Base-by-base conservation (phyloP, 2,797 vertebrate genomes). In the Sebastes matsubarae region DNA sequence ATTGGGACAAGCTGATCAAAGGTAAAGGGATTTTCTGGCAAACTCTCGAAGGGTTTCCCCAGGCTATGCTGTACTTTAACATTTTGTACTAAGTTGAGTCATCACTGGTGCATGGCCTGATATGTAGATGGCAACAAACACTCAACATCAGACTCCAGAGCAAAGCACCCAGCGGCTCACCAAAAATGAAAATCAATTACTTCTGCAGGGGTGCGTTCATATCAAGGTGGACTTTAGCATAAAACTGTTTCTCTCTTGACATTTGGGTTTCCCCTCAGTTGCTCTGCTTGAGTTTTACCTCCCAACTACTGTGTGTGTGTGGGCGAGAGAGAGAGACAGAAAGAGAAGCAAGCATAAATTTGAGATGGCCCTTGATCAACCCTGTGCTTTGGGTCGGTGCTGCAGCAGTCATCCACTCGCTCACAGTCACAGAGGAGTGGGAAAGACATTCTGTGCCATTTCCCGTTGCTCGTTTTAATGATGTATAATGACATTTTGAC, bases 161-260 rank as follows among this genome's bases (percentile, higher is more conserved):
- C 67, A 68, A 46, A 36, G 84, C 57, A 57, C 58, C 50, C 70
- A 25, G 65, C 27, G 27, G 69, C 52, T 82, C 69, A 71, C 77
- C 46, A 66, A 83, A 34, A 79, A 80, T 22, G 14, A 86, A 89
- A 90, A 86, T 83, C 77, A 83, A 80, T 90, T 85, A 81, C 58
- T 88, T 84, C 84, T 67, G 73, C 80, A 75, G 64, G 58, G 81
- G 52, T 79, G 72, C 73, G 1, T 79, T 86, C 72, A 72, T 67
- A 79, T 88, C 72, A 64, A 64, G 84, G 64, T 77, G 59, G 77
- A 76, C 80, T 84, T 83, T 61, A 77, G 79, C 77, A 87, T 72
- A 60, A 77, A 72, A 76, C 27, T 75, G 16, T 66, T 81, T 63
- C 68, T 79, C 67, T 80, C 76, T 38, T 81, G 83, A 90, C 80